Base-by-base conservation (phyloP, 1,140 invertebrate genomes). In the Aplysia californica region DNA sequence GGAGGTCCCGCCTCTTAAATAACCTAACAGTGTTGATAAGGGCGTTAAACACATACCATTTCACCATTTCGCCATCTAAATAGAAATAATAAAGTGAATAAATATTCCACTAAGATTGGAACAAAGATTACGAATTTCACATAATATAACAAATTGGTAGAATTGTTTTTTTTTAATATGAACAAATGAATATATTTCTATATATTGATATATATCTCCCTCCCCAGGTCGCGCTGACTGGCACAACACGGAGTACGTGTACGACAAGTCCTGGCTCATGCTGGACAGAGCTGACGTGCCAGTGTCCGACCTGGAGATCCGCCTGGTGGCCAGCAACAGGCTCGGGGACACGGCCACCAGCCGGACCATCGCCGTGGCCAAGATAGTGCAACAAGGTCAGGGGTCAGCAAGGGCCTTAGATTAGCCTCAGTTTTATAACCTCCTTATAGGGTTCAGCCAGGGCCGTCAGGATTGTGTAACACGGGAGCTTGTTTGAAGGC, bases 341-440 rank as follows among this genome's bases (percentile, higher is more conserved):
- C 59, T 76, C 18, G 78, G 78, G 0, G 78, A 79, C 72, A 79
- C 75, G 41, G 68, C 78, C 41, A 79, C 78, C 44, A 76, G 74
- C 55, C 70, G 58, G 38, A 73, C 73, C 41, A 67, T 70, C 29
- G 78, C 58, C 31, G 39, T 64, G 56, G 78, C 75, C 23, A 71
- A 65, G 38, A 36, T 20, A 15, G 29, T 73, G n/a, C 55, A 73
- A 1, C 29, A 36, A 61, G 70, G 70, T 73, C 20, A 59, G 70
- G 23, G 58, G 29, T 61, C 6, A 50, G 10, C 44, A 15, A 50
- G 44, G n/a, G 44, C n/a, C 10, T 15, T 15, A 15, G n/a, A 50
- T 50, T 59, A 10, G 6, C 6, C 6, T 59, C 21, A 15, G 21
- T 23, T 6, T 5, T 29, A 23, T 59, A 15, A 29, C 6, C 21